Base-by-base conservation (phyloP, 2,888 invertebrate species). In the Drosophila leonis region DNA sequence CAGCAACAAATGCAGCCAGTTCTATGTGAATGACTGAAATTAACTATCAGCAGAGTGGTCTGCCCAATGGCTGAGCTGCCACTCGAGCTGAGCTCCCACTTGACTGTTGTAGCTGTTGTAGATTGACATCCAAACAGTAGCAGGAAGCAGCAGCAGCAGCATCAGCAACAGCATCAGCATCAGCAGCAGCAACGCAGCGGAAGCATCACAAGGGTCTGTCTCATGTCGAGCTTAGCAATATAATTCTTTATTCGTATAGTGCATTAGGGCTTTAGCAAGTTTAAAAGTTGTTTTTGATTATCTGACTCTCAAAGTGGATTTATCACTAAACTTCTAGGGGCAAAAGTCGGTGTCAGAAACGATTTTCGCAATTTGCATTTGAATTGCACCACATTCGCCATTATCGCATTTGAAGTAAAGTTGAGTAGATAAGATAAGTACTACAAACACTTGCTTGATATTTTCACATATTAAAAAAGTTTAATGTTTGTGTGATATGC, bases 21-120 rank as follows among this genome's bases (percentile, higher is more conserved):
- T 70, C 56, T 67, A 70, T 64, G 72, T 69, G 88, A 83, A 88
- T 88, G 85, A 82, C 85, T 88, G 74, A 83, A 87, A 83, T 83
- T 83, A 83, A 83, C 83, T 83, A 88, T 88, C 75, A 84, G 62
- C 67, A 44, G 74, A 65, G 70, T 49, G 52, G 54, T 46, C 74
- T 63, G 64, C 12, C 35, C 42, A 51, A 18, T 59, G 24, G 44
- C 41, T 18, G 29, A 39, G 68, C 42, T 41, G 59, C 49, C 65
- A 59, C 59, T 63, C 37, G 52, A 57, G 42, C 20, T 69, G 35
- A 15, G 46, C 44, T 56, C 51, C 72, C 73, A 78, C 74, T 77
- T 54, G 76, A 68, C 71, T 70, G 70, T 24, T 48, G 48, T 48
- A 35, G 46, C 63, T 66, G 63, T 65, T 66, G 61, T 69, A 60